A percentile compares a stretch with the other conserved stretches of the same genome.
These are phyloP conservation scores for Sebastes schlegelii DNA, from an alignment of 2,113 vertebrate genomes.

Conservation along the genomic window DNA sequence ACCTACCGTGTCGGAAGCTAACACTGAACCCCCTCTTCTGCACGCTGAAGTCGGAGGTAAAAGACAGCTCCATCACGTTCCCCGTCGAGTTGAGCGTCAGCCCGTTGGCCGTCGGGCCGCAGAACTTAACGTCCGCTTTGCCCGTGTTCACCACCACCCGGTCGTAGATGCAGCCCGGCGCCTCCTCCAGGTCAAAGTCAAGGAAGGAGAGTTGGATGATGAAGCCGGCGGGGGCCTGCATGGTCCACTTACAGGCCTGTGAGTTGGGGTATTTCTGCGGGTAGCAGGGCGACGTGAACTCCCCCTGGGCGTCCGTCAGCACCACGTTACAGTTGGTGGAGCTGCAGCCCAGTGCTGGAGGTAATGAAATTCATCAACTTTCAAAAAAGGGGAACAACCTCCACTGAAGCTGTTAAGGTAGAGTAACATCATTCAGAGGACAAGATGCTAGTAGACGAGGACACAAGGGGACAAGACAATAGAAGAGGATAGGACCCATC, in stretches of 20 bases:
- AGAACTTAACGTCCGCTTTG: constrained; percentile 86
- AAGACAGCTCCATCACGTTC: constrained; percentile 92
- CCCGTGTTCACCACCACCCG: constrained; percentile 88
- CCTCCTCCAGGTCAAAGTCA: constrained; percentile 97
- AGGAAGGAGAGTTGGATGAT: constrained; percentile 94
- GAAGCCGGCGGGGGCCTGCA: constrained; percentile 92
- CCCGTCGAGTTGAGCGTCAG: constrained; percentile 94
- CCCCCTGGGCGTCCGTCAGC: constrained; percentile 86
- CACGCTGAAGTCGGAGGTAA: constrained; percentile 96
- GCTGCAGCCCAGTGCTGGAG: constrained; percentile 86
- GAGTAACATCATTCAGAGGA: constrained; percentile 22
- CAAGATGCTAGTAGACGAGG: constrained; percentile 11
- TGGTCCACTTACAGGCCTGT: constrained; percentile 89
- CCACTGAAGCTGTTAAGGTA: background rate
- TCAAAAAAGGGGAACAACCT: constrained; percentile 14
- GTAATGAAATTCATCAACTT: constrained; percentile 33
- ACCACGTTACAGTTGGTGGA: constrained; percentile 84
- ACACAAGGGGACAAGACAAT: constrained; percentile 20
- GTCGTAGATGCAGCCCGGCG: constrained; percentile 94
- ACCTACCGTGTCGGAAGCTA: constrained; percentile 78
- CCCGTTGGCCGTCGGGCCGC: constrained; percentile 93
- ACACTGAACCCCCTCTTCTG: constrained; percentile 95
- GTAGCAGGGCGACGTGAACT: constrained; percentile 93
- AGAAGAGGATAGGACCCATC: constrained; percentile 2
- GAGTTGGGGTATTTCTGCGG: constrained; percentile 91